A percentile compares a stretch with the other conserved stretches of the same genome.
Evolutionary conservation across 2,113 vertebrate genomes (phyloP).

Genomic region (Megaleporinus macrocephalus): DNA sequence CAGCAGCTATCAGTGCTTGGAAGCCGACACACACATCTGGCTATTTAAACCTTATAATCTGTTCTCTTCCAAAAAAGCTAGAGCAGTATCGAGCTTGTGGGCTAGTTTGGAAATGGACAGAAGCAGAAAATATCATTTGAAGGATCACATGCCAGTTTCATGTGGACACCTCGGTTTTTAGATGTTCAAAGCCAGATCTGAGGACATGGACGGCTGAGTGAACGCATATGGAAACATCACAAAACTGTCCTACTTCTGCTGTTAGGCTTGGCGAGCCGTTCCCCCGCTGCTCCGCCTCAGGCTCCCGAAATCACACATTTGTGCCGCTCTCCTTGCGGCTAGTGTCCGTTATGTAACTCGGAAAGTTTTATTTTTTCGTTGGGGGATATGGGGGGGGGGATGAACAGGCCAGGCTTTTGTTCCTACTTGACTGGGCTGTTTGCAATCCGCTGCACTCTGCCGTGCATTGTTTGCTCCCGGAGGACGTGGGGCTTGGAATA

Average conservation of each 20-base stretch:
- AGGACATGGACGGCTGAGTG: background rate
- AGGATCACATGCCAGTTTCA: background rate
- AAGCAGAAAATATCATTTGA: too few species aligned
- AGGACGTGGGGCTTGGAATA: background rate
- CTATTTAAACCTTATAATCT: too few species aligned
- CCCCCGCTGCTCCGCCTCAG: background rate
- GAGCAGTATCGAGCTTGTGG: too few species aligned
- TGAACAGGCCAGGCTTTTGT: conserved; percentile 5
- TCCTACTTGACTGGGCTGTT: background rate
- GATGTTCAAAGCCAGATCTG: background rate
- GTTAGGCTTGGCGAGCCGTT: background rate
- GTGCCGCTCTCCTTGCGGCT: background rate
- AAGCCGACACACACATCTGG: too few species aligned
- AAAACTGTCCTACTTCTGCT: conserved; percentile 15
- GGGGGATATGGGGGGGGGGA: background rate
- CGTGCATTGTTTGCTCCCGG: conserved; percentile 7
- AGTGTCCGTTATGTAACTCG: background rate
- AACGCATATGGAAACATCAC: conserved; percentile 27
- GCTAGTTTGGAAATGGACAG: too few species aligned
- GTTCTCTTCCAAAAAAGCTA: too few species aligned
- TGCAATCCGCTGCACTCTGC: background rate
- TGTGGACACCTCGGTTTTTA: background rate
- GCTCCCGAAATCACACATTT: background rate
- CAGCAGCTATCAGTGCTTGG: too few species aligned
- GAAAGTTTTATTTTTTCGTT: background rate